Percentiles rank a stretch among this genome's conserved stretches.
phyloP scores from a whole-genome alignment of 2,888 invertebrate species.

The Elmis aenea region DNA sequence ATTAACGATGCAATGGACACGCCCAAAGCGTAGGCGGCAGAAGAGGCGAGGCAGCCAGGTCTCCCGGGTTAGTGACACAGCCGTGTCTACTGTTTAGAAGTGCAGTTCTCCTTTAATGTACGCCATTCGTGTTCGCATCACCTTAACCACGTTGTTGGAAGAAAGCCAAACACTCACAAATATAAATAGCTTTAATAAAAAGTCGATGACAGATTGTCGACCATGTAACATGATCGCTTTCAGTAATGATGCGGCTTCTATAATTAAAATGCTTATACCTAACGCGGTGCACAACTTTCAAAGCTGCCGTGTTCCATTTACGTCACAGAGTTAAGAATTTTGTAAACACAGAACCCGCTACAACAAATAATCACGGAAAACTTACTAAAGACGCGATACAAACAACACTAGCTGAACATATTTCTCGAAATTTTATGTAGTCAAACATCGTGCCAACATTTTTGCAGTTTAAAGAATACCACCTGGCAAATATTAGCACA shows the following conservation, averaged over 20 bases:
- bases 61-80: conserved; percentile 39
- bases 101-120: conserved; percentile 32
- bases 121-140: conserved; percentile 29
- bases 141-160: conserved; percentile 29
- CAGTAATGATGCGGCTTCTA: conserved; percentile 1
- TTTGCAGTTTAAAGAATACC: no score
- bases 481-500: no score
- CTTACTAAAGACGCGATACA: no score
- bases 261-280: not conserved
- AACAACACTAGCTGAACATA: no score
- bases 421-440: no score
- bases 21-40: conserved; percentile 34
- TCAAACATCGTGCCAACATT: no score
- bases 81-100: conserved; percentile 23
- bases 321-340: not conserved
- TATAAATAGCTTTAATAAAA: conserved; percentile 33
- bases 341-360: conserved; percentile 3
- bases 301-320: not conserved
- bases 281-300: conserved; percentile 1
- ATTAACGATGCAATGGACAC: conserved; percentile 31
- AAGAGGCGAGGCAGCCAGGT: conserved; percentile 30
- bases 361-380: not conserved
- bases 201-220: conserved; percentile 24
- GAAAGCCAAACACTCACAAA: conserved; percentile 28
- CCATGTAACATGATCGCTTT: conserved; percentile 16